phyloP scores from a whole-genome alignment of 2,113 vertebrate species.

The Pomatostomus ruficeps region DNA sequence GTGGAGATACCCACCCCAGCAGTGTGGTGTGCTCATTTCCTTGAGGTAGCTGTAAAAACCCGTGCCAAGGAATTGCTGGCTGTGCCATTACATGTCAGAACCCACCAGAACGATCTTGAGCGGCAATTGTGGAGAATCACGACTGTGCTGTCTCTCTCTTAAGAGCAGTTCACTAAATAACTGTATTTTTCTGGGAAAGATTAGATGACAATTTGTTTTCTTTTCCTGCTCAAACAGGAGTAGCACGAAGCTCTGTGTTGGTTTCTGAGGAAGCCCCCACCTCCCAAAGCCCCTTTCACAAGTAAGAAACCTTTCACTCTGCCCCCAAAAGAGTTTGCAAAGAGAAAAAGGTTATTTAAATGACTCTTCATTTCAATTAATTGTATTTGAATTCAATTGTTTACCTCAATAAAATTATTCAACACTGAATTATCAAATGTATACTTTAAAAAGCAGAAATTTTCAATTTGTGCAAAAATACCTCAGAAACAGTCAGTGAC shows the following conservation, averaged over 20 bases:
- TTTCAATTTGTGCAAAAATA: background rate
- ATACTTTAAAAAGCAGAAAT: background rate
- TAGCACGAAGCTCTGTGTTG: background rate
- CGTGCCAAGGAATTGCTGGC: background rate
- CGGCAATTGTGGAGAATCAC: background rate
- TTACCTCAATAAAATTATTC: background rate
- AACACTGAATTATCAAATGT: background rate
- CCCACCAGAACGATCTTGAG: background rate
- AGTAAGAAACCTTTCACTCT: background rate
- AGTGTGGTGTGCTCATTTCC: constrained; percentile 42
- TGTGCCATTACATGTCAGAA: constrained; percentile 35
- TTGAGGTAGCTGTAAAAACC: constrained; percentile 39
- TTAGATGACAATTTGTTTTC: background rate
- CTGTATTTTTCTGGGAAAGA: background rate
- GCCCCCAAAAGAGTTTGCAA: background rate
- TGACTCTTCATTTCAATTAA: background rate
- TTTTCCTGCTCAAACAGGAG: background rate
- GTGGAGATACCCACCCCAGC: background rate
- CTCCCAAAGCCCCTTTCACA: background rate
- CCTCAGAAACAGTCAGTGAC: background rate
- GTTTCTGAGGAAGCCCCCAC: background rate
- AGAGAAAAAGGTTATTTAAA: background rate
- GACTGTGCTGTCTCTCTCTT: background rate
- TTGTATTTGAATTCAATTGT: background rate
- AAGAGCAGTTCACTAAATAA: background rate